Evolutionary conservation across 2,113 vertebrate species (phyloP), one percentile per base, ranked within the genome.

Genomic region (Mus spicilegus): DNA sequence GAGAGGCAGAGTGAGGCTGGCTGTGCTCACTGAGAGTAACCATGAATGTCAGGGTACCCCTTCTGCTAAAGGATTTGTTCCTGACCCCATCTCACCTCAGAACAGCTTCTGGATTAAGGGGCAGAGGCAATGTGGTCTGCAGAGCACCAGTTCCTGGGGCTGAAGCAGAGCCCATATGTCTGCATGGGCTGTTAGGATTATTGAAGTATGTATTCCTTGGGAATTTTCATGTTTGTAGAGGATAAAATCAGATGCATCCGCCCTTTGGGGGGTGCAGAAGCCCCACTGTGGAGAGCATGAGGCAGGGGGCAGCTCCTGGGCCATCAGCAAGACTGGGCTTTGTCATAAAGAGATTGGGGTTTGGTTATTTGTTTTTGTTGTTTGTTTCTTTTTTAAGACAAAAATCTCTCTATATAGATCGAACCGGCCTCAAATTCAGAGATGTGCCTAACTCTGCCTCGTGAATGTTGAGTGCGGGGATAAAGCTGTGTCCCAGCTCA

Each of bases 1-100:
- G 16, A 8, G 87, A 13, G 4, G 0, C 3, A 9, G 2, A 11
- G 0, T n/a, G n/a, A 73, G 65, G 20, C 17, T 22, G 3, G n/a
- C 5, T 22, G 26, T 0, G 16, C 67, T 70, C 2, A 42, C 58
- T 56, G 0, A 0, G 26, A 24, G 24, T 54, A 0, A 33, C 69
- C 33, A 19, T 16, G 33, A 19, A 3, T n/a, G 69, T 70, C 28
- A 70, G 33, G 36, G 69, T 19, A n/a, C 33, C 14, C 33, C 12
- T 67, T 67, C 65, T 69, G 63, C 65, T 69, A 26, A 69, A 33
- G 65, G 28, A 67, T 28, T 13, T 67, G 28, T 67, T 3, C 39
- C 9, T 1, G 0, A 2, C 46, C 13, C 12, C 4, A 0, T 12
- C 33, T 58, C 20, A 0, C 0, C 49, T 46, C 24, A 16, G 7